Base-by-base conservation (phyloP, 2,113 vertebrate species). In the Dasyprocta punctata region DNA sequence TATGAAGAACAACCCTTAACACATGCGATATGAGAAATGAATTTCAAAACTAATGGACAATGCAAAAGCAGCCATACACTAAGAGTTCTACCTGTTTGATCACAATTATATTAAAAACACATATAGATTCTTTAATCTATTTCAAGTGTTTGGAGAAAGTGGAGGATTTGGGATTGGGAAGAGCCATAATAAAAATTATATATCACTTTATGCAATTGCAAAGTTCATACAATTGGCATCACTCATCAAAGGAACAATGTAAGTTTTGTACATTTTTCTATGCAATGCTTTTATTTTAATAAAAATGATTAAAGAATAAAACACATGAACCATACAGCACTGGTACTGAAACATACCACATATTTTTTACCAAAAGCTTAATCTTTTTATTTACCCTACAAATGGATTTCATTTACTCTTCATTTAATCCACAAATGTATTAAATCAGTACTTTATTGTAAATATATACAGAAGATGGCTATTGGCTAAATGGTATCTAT, bases 251-350 rank as follows among this genome's bases (percentile, higher is more conserved):
- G 14, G 67, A 24, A 88, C 52, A 28, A 54, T 30, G 22, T 73
- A 63, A 81, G 36, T 63, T 71, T 24, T 54, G 10, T 80, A 47
- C 5, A 7, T 73, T 63, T 81, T 69, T 69, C 61, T 75, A 52
- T 91, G 60, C 61, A 87, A 82, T 87, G 30, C 19, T 87, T 87
- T 82, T n/a, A 92, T 73, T 87, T 82, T 30, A 87, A 54, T 63
- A 73, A 92, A 87, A 47, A 9, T 56, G 52, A 30, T n/a, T 87
- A 87, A 95, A 41, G 44, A 28, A 77, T 77, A 77, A 77, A 77
- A 30, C 14, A 80, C 58, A 49, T 47, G 81, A 52, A 73, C 7
- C n/a, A 47, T n/a, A 3, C 30, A 87, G 44, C 28, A 87, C 16
- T 65, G 36, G 41, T 47, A 60, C 60, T n/a, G 41, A 81, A n/a